Conservation (phyloP, 2,888 invertebrate genomes). For the Onthophagus sagittarius region DNA sequence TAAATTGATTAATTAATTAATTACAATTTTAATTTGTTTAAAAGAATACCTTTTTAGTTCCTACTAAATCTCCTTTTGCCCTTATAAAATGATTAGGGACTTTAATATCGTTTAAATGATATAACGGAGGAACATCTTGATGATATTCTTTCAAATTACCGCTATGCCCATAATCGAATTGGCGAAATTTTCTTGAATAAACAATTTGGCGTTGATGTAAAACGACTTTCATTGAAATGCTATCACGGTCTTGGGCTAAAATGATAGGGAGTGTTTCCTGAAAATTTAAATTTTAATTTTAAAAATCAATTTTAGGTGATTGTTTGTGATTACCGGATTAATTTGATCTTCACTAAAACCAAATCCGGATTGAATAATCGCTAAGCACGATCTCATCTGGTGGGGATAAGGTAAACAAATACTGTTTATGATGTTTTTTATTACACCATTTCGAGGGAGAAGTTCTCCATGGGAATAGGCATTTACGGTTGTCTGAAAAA, state of each 20-base stretch:
- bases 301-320: background rate
- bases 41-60: constrained; percentile 17
- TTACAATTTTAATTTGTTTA: too few species aligned
- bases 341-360: constrained; percentile 28
- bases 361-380: constrained; percentile 24
- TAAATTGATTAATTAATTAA: too few species aligned
- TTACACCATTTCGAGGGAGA: constrained; percentile 14
- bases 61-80: constrained; percentile 23
- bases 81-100: constrained; percentile 47
- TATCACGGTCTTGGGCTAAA: constrained; percentile 42
- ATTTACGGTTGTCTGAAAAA: constrained; percentile 14
- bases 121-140: constrained; percentile 53
- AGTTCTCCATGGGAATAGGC: constrained; percentile 35
- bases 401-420: constrained; percentile 26
- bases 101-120: constrained; percentile 55
- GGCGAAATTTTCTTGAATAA: constrained; percentile 53
- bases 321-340: constrained; percentile 23
- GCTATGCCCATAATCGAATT: constrained; percentile 60
- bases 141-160: constrained; percentile 57
- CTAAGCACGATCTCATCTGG: constrained; percentile 26
- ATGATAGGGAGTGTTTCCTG: constrained; percentile 44
- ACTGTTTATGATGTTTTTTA: constrained; percentile 15
- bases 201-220: constrained; percentile 30
- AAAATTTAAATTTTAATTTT: constrained; percentile 1
- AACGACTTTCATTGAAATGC: constrained; percentile 40